Conservation (phyloP, 2,113 vertebrate genomes). For the Ictalurus punctatus region DNA sequence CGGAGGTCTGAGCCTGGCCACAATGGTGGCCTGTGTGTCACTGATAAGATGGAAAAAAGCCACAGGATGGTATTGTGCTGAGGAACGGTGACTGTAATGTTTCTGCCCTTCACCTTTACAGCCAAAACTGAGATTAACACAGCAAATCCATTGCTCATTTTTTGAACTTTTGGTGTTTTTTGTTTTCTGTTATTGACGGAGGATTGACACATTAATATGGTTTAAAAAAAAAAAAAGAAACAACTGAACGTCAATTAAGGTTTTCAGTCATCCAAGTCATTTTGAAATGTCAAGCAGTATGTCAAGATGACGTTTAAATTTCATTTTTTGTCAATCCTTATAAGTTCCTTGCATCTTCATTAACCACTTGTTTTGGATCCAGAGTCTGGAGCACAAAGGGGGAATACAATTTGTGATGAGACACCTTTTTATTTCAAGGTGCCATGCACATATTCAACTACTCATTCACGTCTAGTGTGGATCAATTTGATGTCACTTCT, state of each 20-base stretch:
- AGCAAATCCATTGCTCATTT: slow-evolving; percentile 10
- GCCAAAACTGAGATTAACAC: slow-evolving; percentile 36
- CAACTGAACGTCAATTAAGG: background rate
- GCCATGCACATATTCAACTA: background rate
- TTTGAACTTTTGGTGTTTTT: background rate
- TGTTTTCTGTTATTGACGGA: background rate
- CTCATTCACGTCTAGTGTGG: background rate
- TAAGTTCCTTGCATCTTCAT: background rate
- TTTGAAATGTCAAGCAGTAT: background rate
- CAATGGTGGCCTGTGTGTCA: slow-evolving; percentile 63
- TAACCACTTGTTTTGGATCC: background rate
- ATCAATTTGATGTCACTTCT: background rate
- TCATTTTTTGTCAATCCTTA: background rate
- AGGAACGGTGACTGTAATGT: slow-evolving; percentile 38
- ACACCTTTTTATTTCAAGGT: background rate
- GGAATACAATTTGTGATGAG: background rate
- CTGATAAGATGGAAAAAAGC: slow-evolving; percentile 63
- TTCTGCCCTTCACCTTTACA: background rate
- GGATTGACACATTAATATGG: background rate
- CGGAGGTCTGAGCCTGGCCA: slow-evolving; percentile 61
- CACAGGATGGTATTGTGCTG: slow-evolving; percentile 53
- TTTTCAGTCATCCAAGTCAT: background rate
- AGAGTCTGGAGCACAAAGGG: background rate
- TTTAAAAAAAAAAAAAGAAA: background rate
- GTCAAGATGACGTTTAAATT: background rate